phyloP scores from a whole-genome alignment of 2,797 vertebrate species.

The Sarcoramphus papa region DNA sequence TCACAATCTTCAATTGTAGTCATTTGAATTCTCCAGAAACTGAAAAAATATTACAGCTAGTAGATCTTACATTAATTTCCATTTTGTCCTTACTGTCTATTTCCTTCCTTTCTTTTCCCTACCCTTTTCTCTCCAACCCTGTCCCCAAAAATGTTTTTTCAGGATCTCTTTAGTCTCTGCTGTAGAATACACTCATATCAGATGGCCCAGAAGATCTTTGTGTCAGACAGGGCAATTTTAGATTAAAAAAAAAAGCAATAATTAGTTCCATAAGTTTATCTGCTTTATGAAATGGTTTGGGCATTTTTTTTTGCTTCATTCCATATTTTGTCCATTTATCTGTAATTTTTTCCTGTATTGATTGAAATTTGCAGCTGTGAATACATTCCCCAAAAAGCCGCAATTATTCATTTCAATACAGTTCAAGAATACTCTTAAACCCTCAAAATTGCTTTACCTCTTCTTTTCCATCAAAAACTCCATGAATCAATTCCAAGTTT shows the following conservation, averaged over 20 bases:
- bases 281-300: neutral
- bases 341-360: neutral
- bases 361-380: conserved; percentile 34
- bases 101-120: neutral
- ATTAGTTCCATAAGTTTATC: neutral
- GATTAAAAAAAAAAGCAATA: neutral
- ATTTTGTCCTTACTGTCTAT: neutral
- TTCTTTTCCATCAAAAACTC: neutral
- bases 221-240: neutral
- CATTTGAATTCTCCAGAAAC: neutral
- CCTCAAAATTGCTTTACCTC: neutral
- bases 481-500: neutral
- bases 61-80: neutral
- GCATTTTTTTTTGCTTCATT: neutral
- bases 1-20: neutral
- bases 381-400: neutral
- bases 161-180: neutral
- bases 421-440: neutral
- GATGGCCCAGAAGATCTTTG: neutral
- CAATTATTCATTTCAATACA: conserved; percentile 2
- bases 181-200: neutral
- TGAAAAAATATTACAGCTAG: neutral
- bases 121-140: neutral
- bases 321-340: neutral
- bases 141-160: neutral